Evolutionary conservation across 2,888 invertebrate genomes (phyloP).

Genomic region (Microctonus aethiopoides): DNA sequence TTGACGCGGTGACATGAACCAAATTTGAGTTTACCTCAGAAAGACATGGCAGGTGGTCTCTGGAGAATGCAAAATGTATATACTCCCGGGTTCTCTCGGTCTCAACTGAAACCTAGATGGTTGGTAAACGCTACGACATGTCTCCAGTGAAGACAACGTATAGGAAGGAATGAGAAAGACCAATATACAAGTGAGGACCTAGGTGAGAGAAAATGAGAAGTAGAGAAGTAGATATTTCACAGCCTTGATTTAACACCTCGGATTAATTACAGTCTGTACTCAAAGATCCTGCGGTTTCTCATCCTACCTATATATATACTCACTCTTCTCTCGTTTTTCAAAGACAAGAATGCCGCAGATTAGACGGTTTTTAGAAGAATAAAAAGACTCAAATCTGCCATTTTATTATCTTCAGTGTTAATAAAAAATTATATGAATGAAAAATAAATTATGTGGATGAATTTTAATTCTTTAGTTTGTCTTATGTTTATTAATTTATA

Average conservation of each 20-base stretch:
- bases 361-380: conserved; percentile 11
- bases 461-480: no score
- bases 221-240: conserved; percentile 47
- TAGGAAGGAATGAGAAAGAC: conserved; percentile 27
- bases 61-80: conserved; percentile 50
- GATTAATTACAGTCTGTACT: conserved; percentile 60
- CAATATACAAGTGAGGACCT: conserved; percentile 15
- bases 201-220: conserved; percentile 8
- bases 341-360: conserved; percentile 28
- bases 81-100: conserved; percentile 41
- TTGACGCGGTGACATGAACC: conserved; percentile 17
- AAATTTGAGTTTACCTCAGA: conserved; percentile 34
- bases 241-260: conserved; percentile 61
- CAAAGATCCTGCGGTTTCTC: conserved; percentile 32
- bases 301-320: neutral
- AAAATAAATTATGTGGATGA: neutral
- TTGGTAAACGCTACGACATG: conserved; percentile 10
- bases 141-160: conserved; percentile 7
- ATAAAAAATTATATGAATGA: neutral
- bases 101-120: conserved; percentile 8
- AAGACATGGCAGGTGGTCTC: conserved; percentile 50
- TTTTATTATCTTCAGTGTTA: neutral
- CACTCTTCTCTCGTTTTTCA: neutral
- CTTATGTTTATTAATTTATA: no score
- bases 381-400: neutral